phyloP scores from a whole-genome alignment of 2,888 invertebrate species.

The Morpho helenor region DNA sequence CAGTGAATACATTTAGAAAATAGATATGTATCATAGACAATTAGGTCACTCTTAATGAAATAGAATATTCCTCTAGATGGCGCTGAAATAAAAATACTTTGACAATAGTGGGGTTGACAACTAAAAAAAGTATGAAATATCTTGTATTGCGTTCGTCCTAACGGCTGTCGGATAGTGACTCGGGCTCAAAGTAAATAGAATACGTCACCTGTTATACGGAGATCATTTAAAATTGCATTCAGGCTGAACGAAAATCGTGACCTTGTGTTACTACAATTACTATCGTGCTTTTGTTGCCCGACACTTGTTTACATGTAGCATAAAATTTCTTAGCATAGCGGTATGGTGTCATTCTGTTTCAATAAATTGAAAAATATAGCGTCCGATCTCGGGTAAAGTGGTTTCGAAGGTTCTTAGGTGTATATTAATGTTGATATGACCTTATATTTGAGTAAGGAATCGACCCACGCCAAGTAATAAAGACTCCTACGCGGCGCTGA shows the following conservation, averaged over 20 bases:
- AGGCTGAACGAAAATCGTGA: slow-evolving; percentile 43
- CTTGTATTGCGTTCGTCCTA: slow-evolving; percentile 39
- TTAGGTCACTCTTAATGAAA: slow-evolving; percentile 22
- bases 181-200: slow-evolving; percentile 40
- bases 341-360: slow-evolving; percentile 38
- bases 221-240: slow-evolving; percentile 46
- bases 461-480: slow-evolving; percentile 69
- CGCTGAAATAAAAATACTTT: slow-evolving; percentile 8
- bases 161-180: slow-evolving; percentile 40
- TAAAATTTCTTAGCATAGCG: slow-evolving; percentile 34
- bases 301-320: slow-evolving; percentile 63
- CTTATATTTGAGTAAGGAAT: slow-evolving; percentile 59
- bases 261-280: slow-evolving; percentile 47
- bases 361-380: slow-evolving; percentile 44
- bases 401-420: slow-evolving; percentile 42
- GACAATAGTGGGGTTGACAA: slow-evolving; percentile 14
- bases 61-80: slow-evolving; percentile 15
- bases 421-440: slow-evolving; percentile 50
- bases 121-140: slow-evolving; percentile 42
- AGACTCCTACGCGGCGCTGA: slow-evolving; percentile 65
- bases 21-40: slow-evolving; percentile 20
- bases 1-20: neutral
- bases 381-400: slow-evolving; percentile 34
- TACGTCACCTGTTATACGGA: slow-evolving; percentile 52
- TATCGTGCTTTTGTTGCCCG: slow-evolving; percentile 55